Evolutionary conservation across 2,888 invertebrate genomes (phyloP).

Genomic region (Drosophila percnosoma): DNA sequence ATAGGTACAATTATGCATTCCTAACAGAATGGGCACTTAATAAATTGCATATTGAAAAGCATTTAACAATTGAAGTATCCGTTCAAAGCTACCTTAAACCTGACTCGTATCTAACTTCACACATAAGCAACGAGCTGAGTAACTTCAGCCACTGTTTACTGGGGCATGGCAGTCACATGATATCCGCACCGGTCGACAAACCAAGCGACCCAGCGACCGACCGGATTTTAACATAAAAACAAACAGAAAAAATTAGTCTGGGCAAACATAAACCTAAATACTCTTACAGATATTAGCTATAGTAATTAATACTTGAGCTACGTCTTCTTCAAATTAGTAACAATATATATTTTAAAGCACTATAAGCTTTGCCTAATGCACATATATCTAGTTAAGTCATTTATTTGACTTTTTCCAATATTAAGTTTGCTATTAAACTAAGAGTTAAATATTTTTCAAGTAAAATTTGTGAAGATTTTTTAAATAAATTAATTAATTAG

Average conservation of each 20-base stretch:
- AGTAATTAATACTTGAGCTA: not conserved
- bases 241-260: not conserved
- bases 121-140: not conserved
- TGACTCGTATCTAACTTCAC: conserved; percentile 18
- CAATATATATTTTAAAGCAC: not conserved
- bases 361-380: not conserved
- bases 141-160: conserved; percentile 49
- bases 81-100: conserved; percentile 1
- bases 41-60: conserved; percentile 44
- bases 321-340: not conserved
- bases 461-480: not conserved
- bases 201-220: conserved; percentile 29
- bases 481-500: not conserved
- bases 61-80: conserved; percentile 1
- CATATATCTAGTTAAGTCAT: not conserved
- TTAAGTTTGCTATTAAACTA: not conserved
- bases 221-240: conserved; percentile 66
- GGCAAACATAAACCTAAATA: not conserved
- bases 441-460: not conserved
- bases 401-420: not conserved
- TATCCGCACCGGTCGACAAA: conserved; percentile 39
- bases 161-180: conserved; percentile 66
- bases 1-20: conserved; percentile 28
- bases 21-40: conserved; percentile 44
- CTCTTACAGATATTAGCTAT: not conserved